phyloP scores from a whole-genome alignment of 1,140 invertebrate species.

The Caenorhabditis latens region DNA sequence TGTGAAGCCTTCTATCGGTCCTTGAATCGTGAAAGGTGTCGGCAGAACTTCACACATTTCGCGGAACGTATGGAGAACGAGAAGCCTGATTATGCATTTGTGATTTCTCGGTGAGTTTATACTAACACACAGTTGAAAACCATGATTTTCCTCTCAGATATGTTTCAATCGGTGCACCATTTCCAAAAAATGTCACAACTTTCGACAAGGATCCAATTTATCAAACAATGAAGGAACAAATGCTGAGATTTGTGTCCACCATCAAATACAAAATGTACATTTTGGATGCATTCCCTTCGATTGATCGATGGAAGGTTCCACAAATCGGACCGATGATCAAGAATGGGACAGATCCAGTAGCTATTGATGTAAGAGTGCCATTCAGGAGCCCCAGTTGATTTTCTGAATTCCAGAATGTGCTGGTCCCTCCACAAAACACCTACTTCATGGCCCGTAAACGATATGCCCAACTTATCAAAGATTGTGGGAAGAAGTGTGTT shows the following conservation, averaged over 20 bases:
- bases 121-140: too few relatives aligned
- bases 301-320: background rate
- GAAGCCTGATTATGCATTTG: conserved; percentile 10
- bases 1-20: background rate
- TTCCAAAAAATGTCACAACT: background rate
- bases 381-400: background rate
- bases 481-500: conserved; percentile 4
- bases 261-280: conserved; percentile 48
- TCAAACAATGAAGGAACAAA: conserved; percentile 4
- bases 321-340: background rate
- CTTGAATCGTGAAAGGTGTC: background rate
- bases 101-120: background rate
- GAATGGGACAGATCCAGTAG: background rate
- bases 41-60: background rate
- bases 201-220: conserved; percentile 15
- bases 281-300: background rate
- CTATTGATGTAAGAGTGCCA: conserved; percentile 1
- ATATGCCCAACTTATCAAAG: background rate
- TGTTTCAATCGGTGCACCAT: background rate
- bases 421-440: background rate
- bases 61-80: background rate
- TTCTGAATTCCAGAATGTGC: background rate
- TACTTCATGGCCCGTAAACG: background rate
- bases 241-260: background rate
- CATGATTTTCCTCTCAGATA: background rate